Conservation (phyloP, 2,888 invertebrate species). For the Pheosia gnoma region DNA sequence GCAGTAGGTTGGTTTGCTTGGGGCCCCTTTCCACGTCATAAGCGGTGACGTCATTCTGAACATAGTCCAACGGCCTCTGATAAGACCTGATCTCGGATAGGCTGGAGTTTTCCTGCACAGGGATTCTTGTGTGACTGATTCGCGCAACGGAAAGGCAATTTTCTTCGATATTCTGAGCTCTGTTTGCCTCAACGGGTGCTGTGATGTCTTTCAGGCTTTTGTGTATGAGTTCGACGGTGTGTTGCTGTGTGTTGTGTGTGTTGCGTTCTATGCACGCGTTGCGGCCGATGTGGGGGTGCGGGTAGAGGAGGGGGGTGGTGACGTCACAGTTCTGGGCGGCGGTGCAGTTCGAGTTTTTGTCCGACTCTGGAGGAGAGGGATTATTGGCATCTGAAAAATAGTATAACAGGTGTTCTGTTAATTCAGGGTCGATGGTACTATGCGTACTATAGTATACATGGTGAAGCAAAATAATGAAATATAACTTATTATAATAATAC, state of each 20-base stretch:
- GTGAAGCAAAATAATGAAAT: no score
- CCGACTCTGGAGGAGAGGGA: conserved; percentile 49
- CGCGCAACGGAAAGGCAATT: conserved; percentile 71
- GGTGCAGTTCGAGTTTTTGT: conserved; percentile 71
- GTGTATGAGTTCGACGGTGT: conserved; percentile 83
- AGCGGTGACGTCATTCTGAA: conserved; percentile 88
- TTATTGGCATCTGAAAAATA: conserved; percentile 32
- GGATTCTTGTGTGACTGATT: conserved; percentile 42
- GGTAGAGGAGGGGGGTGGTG: conserved; percentile 80
- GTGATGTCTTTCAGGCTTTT: conserved; percentile 85
- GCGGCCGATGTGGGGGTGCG: conserved; percentile 92
- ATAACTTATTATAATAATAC: no score
- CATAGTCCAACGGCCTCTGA: conserved; percentile 84
- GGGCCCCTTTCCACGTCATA: conserved; percentile 61
- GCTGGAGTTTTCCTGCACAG: conserved; percentile 57
- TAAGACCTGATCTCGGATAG: conserved; percentile 70
- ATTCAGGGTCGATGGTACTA: no score
- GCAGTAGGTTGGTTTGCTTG: conserved; percentile 73
- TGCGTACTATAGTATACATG: no score
- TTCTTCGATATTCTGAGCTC: conserved; percentile 52
- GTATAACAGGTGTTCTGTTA: neutral
- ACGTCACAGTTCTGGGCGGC: conserved; percentile 58
- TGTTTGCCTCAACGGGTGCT: conserved; percentile 36
- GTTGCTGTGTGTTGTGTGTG: conserved; percentile 83
- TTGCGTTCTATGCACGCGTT: conserved; percentile 93